Percentiles rank a stretch among this genome's conserved stretches.
Evolutionary conservation across 2,797 vertebrate genomes (phyloP).

Genomic region (Tadarida brasiliensis): DNA sequence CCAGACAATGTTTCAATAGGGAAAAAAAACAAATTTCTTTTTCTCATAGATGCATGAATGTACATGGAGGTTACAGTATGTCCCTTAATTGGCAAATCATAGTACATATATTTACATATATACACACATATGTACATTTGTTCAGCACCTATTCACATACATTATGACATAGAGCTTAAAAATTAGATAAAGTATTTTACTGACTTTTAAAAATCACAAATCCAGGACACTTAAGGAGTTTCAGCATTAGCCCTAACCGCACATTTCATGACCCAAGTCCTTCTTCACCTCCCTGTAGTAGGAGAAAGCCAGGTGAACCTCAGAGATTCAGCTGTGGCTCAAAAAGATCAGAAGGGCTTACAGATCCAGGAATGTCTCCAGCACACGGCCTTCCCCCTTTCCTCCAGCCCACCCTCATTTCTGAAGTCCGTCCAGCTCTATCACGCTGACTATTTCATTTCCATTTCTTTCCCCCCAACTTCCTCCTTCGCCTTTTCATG

Average conservation of each 20-base stretch:
- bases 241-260: neutral
- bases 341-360: neutral
- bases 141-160: neutral
- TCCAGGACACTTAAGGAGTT: neutral
- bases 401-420: neutral
- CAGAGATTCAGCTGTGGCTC: neutral
- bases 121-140: fast-evolving
- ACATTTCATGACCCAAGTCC: neutral
- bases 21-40: slow-evolving; percentile 72
- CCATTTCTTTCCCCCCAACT: neutral
- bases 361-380: neutral
- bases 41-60: slow-evolving; percentile 51
- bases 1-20: slow-evolving; percentile 60
- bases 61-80: slow-evolving; percentile 4
- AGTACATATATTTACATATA: neutral
- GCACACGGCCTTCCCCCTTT: neutral
- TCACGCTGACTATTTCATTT: slow-evolving; percentile 68
- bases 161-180: neutral
- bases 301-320: neutral
- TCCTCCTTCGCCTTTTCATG: slow-evolving; percentile 20
- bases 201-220: slow-evolving; percentile 11
- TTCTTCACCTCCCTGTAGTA: neutral
- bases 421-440: neutral
- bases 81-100: neutral
- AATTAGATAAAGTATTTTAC: slow-evolving; percentile 8